Evolutionary conservation across 2,888 invertebrate species (phyloP).

Genomic region (Orgyia antiqua): DNA sequence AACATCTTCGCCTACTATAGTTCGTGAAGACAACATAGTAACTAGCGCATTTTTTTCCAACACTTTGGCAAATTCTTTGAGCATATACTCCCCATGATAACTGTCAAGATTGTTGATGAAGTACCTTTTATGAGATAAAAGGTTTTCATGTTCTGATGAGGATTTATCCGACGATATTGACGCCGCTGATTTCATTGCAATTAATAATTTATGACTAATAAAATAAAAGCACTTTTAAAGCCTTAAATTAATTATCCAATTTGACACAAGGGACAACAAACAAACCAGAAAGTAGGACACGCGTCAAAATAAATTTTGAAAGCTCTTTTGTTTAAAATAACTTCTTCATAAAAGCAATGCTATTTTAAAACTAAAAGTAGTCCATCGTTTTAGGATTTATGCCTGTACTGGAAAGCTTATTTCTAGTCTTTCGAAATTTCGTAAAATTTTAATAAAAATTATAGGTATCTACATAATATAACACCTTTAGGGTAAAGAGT

Average conservation of each 20-base stretch:
- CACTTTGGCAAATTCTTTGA: constrained; percentile 55
- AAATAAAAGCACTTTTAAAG: no score
- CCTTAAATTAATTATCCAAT: neutral
- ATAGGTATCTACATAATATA: no score
- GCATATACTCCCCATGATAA: constrained; percentile 73
- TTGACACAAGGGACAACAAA: neutral
- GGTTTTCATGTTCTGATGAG: constrained; percentile 27
- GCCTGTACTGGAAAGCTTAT: no score
- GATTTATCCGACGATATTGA: constrained; percentile 37
- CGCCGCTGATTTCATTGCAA: constrained; percentile 24
- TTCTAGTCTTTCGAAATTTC: no score
- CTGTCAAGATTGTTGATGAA: constrained; percentile 80
- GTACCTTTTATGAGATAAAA: constrained; percentile 69
- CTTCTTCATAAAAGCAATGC: no score
- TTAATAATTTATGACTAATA: constrained; percentile 3
- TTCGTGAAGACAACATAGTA: constrained; percentile 34
- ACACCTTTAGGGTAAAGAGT: no score
- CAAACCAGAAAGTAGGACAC: no score
- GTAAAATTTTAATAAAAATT: no score
- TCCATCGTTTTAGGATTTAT: no score
- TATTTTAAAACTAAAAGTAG: no score
- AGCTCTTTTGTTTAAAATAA: no score
- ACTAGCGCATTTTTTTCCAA: constrained; percentile 38
- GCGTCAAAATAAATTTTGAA: no score
- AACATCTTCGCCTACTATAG: constrained; percentile 46